Percentiles rank a stretch among this genome's conserved stretches.
phyloP scores from a whole-genome alignment of 2,113 vertebrate genomes.

The Drymodes brunneopygia region DNA sequence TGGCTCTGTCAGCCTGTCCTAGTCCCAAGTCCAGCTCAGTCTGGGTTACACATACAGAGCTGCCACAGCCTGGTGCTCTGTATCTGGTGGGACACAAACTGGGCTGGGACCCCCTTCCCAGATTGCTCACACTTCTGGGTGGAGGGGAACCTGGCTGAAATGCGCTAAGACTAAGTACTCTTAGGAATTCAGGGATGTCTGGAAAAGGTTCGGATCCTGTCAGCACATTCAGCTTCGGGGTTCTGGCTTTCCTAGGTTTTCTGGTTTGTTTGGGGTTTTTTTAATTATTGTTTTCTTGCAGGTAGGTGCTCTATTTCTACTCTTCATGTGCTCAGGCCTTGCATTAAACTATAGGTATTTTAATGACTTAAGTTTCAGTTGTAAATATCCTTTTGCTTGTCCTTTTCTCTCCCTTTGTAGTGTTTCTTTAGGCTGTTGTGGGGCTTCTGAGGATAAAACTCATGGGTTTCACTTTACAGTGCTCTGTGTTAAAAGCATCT shows the following conservation, averaged over 20 bases:
- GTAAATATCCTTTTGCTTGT: neutral
- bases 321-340: neutral
- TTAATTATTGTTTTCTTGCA: neutral
- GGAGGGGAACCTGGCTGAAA: neutral
- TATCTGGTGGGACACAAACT: neutral
- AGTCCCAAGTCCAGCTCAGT: neutral
- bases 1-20: fast-evolving
- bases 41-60: neutral
- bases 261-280: neutral
- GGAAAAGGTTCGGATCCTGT: neutral
- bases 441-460: neutral
- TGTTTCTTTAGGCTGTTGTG: neutral
- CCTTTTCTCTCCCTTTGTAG: neutral
- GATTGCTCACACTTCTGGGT: neutral
- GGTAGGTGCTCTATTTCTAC: neutral
- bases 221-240: neutral
- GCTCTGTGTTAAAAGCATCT: neutral
- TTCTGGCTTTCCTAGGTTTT: neutral
- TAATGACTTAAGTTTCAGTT: neutral
- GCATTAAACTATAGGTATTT: neutral
- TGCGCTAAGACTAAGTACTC: neutral
- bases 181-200: neutral
- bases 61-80: neutral
- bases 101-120: neutral
- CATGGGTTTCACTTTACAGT: neutral